Percentiles rank a stretch among this genome's conserved stretches.
Evolutionary conservation across 2,888 invertebrate genomes (phyloP).

Genomic region (Drosophila meridionalis): DNA sequence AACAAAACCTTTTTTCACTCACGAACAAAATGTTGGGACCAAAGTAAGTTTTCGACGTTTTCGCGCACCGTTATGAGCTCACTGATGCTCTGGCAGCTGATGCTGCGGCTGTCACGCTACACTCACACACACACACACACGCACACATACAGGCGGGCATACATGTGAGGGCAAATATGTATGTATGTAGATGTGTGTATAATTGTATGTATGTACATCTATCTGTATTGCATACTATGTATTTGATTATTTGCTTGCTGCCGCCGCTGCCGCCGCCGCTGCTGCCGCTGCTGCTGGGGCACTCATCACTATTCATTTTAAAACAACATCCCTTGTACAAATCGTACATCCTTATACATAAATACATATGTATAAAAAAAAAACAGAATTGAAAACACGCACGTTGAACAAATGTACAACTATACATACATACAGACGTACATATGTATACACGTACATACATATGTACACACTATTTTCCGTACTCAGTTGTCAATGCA

Average conservation of each 20-base stretch:
- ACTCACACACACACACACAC: slow-evolving; percentile 21
- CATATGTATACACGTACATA: slow-evolving; percentile 11
- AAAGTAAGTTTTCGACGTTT: slow-evolving; percentile 47
- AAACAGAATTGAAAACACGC: slow-evolving; percentile 37
- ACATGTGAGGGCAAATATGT: slow-evolving; percentile 9
- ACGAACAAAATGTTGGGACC: slow-evolving; percentile 22
- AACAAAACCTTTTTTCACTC: slow-evolving; percentile 39
- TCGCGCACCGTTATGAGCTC: slow-evolving; percentile 62
- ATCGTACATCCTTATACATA: slow-evolving; percentile 14
- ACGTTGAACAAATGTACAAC: slow-evolving; percentile 12
- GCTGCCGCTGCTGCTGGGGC: slow-evolving; percentile 24
- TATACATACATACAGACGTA: not conserved
- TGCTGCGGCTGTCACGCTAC: slow-evolving; percentile 61
- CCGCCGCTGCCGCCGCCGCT: slow-evolving; percentile 19
- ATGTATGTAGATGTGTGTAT: slow-evolving; percentile 10
- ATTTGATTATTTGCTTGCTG: slow-evolving; percentile 32
- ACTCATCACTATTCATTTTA: slow-evolving; percentile 37
- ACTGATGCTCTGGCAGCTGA: slow-evolving; percentile 60
- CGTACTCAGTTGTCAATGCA: slow-evolving; percentile 41
- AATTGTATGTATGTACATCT: slow-evolving; percentile 17
- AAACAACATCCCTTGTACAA: slow-evolving; percentile 43
- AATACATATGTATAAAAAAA: slow-evolving; percentile 20
- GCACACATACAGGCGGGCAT: not conserved
- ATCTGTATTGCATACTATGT: slow-evolving; percentile 23
- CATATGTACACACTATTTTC: slow-evolving; percentile 54